A percentile compares a stretch with the other conserved stretches of the same genome.
These are phyloP conservation scores for Paedocypris sp. DNA, from an alignment of 2,113 vertebrate genomes.

Conservation along the genomic window DNA sequence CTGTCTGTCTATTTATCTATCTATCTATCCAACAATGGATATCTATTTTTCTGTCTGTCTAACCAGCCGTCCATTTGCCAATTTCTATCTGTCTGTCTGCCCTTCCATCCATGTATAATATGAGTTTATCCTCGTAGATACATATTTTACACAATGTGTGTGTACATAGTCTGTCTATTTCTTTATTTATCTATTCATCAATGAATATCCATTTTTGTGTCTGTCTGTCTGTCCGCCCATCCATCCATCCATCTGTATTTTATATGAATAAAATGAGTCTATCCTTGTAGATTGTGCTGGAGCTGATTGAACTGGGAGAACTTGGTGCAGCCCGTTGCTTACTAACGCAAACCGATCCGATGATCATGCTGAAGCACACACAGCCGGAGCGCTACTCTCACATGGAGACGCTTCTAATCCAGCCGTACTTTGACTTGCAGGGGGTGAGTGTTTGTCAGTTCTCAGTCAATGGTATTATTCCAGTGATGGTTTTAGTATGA, in stretches of 20 bases:
- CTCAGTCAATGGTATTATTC: neutral
- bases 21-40: no score
- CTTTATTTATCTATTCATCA: no score
- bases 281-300: slow-evolving; percentile 77
- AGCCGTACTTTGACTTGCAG: slow-evolving; percentile 87
- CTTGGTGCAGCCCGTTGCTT: slow-evolving; percentile 86
- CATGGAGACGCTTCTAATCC: slow-evolving; percentile 85
- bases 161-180: no score
- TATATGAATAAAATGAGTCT: no score
- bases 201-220: no score
- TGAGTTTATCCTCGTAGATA: no score
- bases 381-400: slow-evolving; percentile 90
- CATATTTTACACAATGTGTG: no score
- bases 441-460: slow-evolving; percentile 59
- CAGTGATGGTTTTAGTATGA: neutral
- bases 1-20: no score
- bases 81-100: no score
- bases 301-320: slow-evolving; percentile 88
- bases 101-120: no score
- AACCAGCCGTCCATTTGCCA: no score
- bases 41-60: no score
- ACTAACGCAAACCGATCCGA: slow-evolving; percentile 88
- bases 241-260: neutral
- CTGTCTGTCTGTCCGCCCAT: neutral
- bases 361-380: slow-evolving; percentile 98